Percentiles rank a stretch among this genome's conserved stretches.
phyloP scores from a whole-genome alignment of 2,113 vertebrate genomes.

The Myodes glareolus region DNA sequence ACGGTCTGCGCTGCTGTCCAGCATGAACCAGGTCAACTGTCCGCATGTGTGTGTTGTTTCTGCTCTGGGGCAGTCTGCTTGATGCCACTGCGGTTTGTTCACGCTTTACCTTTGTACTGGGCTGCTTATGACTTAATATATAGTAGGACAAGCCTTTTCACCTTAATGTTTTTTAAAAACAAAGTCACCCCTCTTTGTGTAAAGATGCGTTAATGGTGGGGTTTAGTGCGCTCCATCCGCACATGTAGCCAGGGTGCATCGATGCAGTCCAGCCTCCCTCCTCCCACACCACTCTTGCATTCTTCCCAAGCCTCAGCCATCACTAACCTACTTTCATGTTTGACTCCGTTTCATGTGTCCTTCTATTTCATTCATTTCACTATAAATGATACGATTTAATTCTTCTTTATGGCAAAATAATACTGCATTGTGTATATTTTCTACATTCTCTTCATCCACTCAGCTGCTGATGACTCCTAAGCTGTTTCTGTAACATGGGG shows the following conservation, averaged over 20 bases:
- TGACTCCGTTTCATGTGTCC: not conserved
- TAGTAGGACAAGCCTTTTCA: not conserved
- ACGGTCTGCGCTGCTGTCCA: not conserved
- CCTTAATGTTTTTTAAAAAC: not conserved
- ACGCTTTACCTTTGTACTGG: not conserved
- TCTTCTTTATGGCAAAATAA: not conserved
- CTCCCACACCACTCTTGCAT: too few relatives aligned
- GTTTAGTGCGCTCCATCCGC: too few relatives aligned
- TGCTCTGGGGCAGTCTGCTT: slow-evolving; percentile 2
- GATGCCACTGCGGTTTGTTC: not conserved
- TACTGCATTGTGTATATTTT: not conserved
- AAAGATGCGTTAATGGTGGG: too few relatives aligned
- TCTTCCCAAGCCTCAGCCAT: not conserved
- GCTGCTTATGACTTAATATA: not conserved
- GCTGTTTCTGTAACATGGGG: not conserved
- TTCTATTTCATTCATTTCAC: not conserved
- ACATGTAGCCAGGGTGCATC: not conserved
- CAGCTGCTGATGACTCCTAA: not conserved
- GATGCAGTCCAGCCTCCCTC: not conserved
- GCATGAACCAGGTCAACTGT: not conserved
- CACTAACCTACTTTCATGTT: too few relatives aligned
- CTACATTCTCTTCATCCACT: not conserved
- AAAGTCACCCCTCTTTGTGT: not conserved
- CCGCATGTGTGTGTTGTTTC: not conserved
- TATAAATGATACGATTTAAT: not conserved